Base-by-base conservation (phyloP, 1,140 invertebrate genomes). In the Potamilus streckersoni region DNA sequence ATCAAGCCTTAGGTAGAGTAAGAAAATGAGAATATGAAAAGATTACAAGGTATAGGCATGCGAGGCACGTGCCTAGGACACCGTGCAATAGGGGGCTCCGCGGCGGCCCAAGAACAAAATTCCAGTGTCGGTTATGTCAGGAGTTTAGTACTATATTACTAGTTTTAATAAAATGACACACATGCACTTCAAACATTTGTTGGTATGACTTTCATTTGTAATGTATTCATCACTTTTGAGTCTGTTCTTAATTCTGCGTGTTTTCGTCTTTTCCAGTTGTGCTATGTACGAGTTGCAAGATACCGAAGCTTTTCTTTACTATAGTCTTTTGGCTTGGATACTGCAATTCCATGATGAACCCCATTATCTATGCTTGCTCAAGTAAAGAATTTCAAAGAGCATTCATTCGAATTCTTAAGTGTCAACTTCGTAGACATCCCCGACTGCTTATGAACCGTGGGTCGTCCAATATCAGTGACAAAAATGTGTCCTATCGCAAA, bases 341-440 rank as follows among this genome's bases (percentile, higher is more conserved):
- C 76, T 87, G 83, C 69, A 90, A 90, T 74, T 87, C 85, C 38
- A 95, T 95, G 57, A 97, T 98, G 96, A 98, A 98, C 91, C 97
- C 97, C 2, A 95, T 98, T 69, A 99, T 99, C 83, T 99, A 99
- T 90, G 96, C 97, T 3, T 98, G 95, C 85, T 98, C 96, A 95
- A 97, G 96, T 89, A 93, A 95, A 87, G 97, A 99, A 88, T 98
- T 98, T 90, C 92, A 97, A 91, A 95, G 96, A 60, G 90, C 90
- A 27, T 91, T 91, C 71, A 71, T 79, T 13, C 65, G 75, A 56
- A 82, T 84, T 27, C 64, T 85, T 16, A 70, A 67, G 38, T 85
- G 82, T 63, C 23, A 74, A 13, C 69, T 74, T n/a, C 23, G 74
- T 11, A 75, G 78, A 38, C 79, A 75, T 5, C 71, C 80, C 11